Base-by-base conservation (phyloP, 2,888 invertebrate genomes). In the Lithophane semibrunnea region DNA sequence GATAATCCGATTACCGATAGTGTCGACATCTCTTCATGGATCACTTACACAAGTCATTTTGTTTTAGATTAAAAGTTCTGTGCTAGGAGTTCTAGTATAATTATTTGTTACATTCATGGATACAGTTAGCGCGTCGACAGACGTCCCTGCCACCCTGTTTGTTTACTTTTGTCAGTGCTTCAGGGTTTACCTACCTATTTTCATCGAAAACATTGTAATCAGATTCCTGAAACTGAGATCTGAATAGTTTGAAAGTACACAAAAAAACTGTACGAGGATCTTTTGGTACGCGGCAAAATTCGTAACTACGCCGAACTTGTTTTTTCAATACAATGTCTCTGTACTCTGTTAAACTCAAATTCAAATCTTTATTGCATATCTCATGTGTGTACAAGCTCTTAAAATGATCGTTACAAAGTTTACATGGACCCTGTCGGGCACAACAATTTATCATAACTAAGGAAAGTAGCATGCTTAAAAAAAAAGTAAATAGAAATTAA, bases 1-100 rank as follows among this genome's bases (percentile, higher is more conserved):
- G 54, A 74, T 92, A 93, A 93, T 91, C 93, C 88, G 91, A 92
- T 93, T 93, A 91, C 58, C 58, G 75, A 79, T 29, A 78, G 78
- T 56, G 65, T 24, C 44, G 58, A 86, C 93, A 93, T 93, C 92
- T 93, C 92, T 84, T 86, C 44, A 66, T 61, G 75, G 69, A 79
- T 73, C 77, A 73, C 67, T 66, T 37, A 18, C 58, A n/a, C n/a
- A 61, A 21, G 44, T 56, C 3, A 72, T 60, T 84, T 74, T 76
- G 52, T 74, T 80, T 72, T 58, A 67, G 24, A 70, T 72, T 47
- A 24, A 37, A 58, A 21, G 5, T 72, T 78, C 16, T 5, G 16
- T 16, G 47, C 47, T 13, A 13, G 16, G 5, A 16, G 49, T 49
- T 49, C 49, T 13, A 49, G 49, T 16, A 49, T 49, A 29, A 29